A percentile compares a stretch with the other conserved stretches of the same genome.
phyloP scores from a whole-genome alignment of 23 tunicate genomes.

The Halocynthia roretzi region DNA sequence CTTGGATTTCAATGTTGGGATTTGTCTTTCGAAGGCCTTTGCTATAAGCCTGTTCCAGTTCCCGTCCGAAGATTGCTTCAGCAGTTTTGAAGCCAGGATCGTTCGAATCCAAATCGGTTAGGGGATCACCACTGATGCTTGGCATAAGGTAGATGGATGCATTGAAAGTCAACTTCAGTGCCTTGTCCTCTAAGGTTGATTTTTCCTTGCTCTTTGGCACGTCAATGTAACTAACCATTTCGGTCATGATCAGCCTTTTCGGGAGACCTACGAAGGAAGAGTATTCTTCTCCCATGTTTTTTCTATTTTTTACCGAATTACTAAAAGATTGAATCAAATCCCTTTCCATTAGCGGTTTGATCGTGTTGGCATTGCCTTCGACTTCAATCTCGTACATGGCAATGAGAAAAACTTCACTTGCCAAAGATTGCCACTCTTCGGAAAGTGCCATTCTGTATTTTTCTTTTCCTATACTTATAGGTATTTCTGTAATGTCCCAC shows the following conservation, averaged over 20 bases:
- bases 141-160: constrained; percentile 20
- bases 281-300: neutral
- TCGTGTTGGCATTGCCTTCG: neutral
- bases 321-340: neutral
- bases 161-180: neutral
- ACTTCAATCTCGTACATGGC: constrained; percentile 10
- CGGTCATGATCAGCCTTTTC: constrained; percentile 11
- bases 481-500: neutral
- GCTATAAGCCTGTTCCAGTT: constrained; percentile 5
- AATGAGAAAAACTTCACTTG: neutral
- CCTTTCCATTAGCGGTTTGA: neutral
- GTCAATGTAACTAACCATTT: neutral
- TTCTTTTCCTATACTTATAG: neutral
- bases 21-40: neutral
- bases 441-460: neutral
- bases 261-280: constrained; percentile 3
- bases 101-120: neutral
- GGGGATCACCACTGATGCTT: neutral
- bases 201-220: neutral
- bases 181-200: neutral
- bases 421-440: constrained; percentile 8
- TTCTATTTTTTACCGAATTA: neutral
- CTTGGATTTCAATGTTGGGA: neutral
- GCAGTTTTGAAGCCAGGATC: neutral
- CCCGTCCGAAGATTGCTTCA: neutral